These are phyloP conservation scores for Orthosia gothica DNA, from an alignment of 2,888 invertebrate species.

Conservation along the genomic window DNA sequence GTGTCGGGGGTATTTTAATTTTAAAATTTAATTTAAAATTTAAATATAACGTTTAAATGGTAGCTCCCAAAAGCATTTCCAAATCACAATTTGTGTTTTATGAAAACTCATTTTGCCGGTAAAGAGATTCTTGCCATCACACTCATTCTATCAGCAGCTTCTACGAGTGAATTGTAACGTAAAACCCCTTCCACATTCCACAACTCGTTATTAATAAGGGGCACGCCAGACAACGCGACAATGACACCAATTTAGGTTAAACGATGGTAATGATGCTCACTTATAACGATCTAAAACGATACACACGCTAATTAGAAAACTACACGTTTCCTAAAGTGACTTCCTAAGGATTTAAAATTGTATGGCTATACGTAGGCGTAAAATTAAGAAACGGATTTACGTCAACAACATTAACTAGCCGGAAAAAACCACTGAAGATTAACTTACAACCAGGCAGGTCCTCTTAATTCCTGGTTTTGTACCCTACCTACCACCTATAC, in stretches of 20 bases:
- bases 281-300: conserved; percentile 35
- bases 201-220: conserved; percentile 61
- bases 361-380: not conserved
- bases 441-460: no score
- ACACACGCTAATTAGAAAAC: conserved; percentile 59
- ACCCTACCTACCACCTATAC: no score
- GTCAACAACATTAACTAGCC: not conserved
- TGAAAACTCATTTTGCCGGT: not conserved
- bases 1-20: no score
- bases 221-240: conserved; percentile 56
- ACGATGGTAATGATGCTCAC: conserved; percentile 62
- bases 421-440: no score
- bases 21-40: no score
- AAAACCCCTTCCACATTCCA: conserved; percentile 34
- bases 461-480: no score
- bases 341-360: conserved; percentile 13
- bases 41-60: no score
- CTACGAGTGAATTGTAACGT: conserved; percentile 20
- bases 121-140: not conserved
- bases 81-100: not conserved
- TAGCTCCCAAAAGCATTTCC: no score
- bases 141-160: not conserved
- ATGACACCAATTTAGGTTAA: conserved; percentile 75
- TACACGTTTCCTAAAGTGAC: conserved; percentile 54
- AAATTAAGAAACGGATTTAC: not conserved